Conservation (phyloP, 2,888 invertebrate genomes). For the Morpho achilles region DNA sequence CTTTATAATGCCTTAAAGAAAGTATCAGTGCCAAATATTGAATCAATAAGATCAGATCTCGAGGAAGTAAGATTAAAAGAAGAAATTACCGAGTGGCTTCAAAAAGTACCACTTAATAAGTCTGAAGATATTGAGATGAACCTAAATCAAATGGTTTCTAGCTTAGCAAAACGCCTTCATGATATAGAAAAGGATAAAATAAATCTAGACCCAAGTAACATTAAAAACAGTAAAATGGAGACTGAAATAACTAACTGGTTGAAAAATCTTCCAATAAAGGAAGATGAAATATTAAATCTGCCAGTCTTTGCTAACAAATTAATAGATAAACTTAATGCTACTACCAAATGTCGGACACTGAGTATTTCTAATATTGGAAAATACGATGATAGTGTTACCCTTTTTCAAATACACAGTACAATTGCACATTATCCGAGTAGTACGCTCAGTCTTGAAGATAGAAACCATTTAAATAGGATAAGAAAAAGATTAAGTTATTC, state of each 20-base stretch:
- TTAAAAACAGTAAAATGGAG: slow-evolving; percentile 31
- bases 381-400: not conserved
- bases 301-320: slow-evolving; percentile 9
- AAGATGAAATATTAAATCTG: not conserved
- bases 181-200: slow-evolving; percentile 20
- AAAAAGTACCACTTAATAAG: not conserved
- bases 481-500: slow-evolving; percentile 5
- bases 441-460: slow-evolving; percentile 13
- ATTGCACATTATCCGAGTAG: slow-evolving; percentile 1
- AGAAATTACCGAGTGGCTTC: slow-evolving; percentile 42
- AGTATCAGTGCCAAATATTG: slow-evolving; percentile 41
- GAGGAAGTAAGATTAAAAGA: slow-evolving; percentile 45
- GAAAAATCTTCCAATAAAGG: slow-evolving; percentile 34
- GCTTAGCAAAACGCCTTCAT: slow-evolving; percentile 34
- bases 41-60: slow-evolving; percentile 41
- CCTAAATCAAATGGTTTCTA: not conserved
- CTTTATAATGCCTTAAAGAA: slow-evolving; percentile 42
- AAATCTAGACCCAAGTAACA: slow-evolving; percentile 30
- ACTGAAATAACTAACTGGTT: slow-evolving; percentile 42
- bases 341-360: not conserved
- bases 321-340: slow-evolving; percentile 10
- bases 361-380: slow-evolving; percentile 3
- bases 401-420: not conserved
- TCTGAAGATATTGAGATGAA: not conserved
- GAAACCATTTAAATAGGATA: slow-evolving; percentile 16